A percentile compares a stretch with the other conserved stretches of the same genome.
phyloP scores from a whole-genome alignment of 2,888 invertebrate genomes.

The Limnephilus marmoratus region DNA sequence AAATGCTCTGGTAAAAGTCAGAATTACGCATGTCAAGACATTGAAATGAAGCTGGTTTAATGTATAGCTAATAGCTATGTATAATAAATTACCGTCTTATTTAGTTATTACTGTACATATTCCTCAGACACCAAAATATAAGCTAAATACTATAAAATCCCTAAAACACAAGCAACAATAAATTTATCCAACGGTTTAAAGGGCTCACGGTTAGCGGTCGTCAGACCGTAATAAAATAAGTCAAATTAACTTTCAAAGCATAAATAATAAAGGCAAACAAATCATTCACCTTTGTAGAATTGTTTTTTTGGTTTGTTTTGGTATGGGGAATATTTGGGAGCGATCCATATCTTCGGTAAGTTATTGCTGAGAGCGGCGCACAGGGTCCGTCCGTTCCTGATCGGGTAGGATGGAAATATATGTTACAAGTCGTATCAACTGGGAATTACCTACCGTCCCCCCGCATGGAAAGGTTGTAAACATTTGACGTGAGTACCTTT shows the following conservation, averaged over 20 bases:
- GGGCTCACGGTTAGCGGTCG: neutral
- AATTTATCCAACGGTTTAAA: neutral
- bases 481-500: neutral
- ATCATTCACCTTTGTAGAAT: neutral
- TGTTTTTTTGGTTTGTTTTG: neutral
- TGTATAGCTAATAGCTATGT: too few species aligned
- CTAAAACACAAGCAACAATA: neutral
- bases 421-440: neutral
- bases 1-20: too few species aligned
- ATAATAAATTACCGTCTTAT: too few species aligned
- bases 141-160: too few species aligned
- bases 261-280: neutral
- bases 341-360: neutral
- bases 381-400: neutral
- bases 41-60: too few species aligned
- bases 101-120: too few species aligned
- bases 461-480: neutral
- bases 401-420: neutral
- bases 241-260: neutral
- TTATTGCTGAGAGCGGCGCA: neutral
- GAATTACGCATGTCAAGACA: too few species aligned
- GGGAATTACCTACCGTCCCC: neutral
- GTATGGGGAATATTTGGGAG: neutral
- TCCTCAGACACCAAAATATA: too few species aligned
- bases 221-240: neutral